phyloP scores from a whole-genome alignment of 2,113 vertebrate genomes.

The Micronycteris hirsuta region DNA sequence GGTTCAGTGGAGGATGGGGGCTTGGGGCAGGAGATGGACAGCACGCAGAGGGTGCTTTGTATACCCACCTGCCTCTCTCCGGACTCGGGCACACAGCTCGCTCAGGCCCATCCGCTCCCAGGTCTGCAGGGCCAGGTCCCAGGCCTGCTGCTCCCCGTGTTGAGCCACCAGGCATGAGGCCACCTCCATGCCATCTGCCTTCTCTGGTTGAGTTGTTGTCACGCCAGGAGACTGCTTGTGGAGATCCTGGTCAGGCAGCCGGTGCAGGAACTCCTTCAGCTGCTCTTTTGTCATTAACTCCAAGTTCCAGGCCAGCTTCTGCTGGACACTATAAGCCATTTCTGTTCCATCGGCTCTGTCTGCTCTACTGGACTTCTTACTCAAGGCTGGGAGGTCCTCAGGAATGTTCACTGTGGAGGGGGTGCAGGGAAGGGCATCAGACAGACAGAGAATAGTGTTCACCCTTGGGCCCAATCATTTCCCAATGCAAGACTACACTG shows the following conservation, averaged over 20 bases:
- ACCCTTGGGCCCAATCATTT: not conserved
- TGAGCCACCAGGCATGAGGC: not conserved
- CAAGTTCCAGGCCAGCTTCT: not conserved
- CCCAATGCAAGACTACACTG: not conserved
- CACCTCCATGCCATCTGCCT: not conserved
- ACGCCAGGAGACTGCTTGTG: rapidly evolving
- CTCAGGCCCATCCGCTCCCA: not conserved
- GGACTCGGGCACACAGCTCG: rapidly evolving
- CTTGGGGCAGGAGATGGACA: not conserved
- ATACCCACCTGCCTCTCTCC: not conserved
- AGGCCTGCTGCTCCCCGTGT: not conserved
- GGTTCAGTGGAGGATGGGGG: not conserved
- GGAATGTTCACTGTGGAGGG: not conserved
- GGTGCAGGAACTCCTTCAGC: not conserved
- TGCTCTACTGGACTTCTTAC: not conserved
- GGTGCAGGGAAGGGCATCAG: not conserved
- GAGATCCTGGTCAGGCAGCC: rapidly evolving
- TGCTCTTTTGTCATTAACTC: not conserved
- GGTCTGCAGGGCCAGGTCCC: not conserved
- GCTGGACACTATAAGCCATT: rapidly evolving
- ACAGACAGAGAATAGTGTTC: not conserved
- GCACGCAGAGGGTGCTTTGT: not conserved
- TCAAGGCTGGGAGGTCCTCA: rapidly evolving
- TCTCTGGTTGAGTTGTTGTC: rapidly evolving
- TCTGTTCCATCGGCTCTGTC: not conserved